These are phyloP conservation scores for Heterocephalus glaber DNA, from an alignment of 2,113 vertebrate species.

Conservation along the genomic window DNA sequence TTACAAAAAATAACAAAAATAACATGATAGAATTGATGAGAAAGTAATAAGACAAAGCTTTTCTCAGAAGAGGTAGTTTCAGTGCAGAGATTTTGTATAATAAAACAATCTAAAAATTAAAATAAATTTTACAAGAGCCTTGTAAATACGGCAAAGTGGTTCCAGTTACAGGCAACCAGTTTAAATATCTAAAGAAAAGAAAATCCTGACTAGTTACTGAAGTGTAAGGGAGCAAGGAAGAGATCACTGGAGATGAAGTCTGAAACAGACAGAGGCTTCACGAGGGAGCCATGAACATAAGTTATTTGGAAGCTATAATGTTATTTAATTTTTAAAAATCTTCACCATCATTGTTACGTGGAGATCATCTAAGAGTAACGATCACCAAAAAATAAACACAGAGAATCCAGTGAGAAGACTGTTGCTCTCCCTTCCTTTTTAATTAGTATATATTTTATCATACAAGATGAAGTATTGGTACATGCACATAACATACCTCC, in stretches of 20 bases:
- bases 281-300: not conserved
- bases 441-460: not conserved
- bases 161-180: not conserved
- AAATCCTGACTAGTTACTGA: not conserved
- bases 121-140: not conserved
- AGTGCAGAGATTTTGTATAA: not conserved
- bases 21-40: not conserved
- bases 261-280: not conserved
- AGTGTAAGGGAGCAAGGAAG: not conserved
- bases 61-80: not conserved
- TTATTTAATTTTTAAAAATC: not conserved
- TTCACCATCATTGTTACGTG: not conserved
- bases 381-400: not conserved
- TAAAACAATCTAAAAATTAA: not conserved
- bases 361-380: not conserved
- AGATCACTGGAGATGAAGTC: not conserved
- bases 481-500: not conserved
- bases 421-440: not conserved
- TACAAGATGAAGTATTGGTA: not conserved
- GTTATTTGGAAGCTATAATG: no score
- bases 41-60: not conserved
- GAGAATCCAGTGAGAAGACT: not conserved
- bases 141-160: not conserved
- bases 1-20: not conserved
- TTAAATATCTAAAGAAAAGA: not conserved